phyloP scores from a whole-genome alignment of 1,140 invertebrate genomes.

The Oreohelix idahoensis region DNA sequence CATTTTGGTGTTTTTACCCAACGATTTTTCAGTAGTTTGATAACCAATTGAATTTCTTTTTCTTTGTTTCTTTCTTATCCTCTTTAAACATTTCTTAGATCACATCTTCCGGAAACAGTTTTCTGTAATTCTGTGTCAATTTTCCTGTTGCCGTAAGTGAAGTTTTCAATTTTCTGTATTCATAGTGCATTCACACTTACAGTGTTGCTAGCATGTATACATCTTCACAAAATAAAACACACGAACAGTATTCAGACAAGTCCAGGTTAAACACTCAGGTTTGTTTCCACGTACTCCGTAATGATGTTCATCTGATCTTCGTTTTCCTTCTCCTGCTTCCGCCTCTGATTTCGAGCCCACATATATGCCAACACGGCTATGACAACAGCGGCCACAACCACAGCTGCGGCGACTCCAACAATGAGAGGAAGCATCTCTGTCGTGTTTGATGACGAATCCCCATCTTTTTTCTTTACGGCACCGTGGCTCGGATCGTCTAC shows the following conservation, averaged over 20 bases:
- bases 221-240: too few relatives aligned
- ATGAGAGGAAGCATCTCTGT: conserved; percentile 49
- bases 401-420: conserved; percentile 50
- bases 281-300: conserved; percentile 27
- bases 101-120: too few relatives aligned
- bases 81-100: too few relatives aligned
- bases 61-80: too few relatives aligned
- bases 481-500: background rate
- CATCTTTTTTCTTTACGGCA: background rate
- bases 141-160: too few relatives aligned
- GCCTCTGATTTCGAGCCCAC: conserved; percentile 42
- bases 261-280: background rate
- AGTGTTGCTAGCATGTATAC: too few relatives aligned
- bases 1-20: too few relatives aligned
- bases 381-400: conserved; percentile 50
- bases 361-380: conserved; percentile 39
- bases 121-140: too few relatives aligned
- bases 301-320: conserved; percentile 49
- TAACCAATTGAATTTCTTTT: too few relatives aligned
- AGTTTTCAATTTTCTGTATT: too few relatives aligned
- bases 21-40: too few relatives aligned
- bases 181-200: too few relatives aligned
- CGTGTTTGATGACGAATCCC: background rate
- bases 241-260: background rate
- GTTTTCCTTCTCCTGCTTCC: conserved; percentile 38